Conservation (phyloP, 2,888 invertebrate genomes). For the Drosophila algonquin region DNA sequence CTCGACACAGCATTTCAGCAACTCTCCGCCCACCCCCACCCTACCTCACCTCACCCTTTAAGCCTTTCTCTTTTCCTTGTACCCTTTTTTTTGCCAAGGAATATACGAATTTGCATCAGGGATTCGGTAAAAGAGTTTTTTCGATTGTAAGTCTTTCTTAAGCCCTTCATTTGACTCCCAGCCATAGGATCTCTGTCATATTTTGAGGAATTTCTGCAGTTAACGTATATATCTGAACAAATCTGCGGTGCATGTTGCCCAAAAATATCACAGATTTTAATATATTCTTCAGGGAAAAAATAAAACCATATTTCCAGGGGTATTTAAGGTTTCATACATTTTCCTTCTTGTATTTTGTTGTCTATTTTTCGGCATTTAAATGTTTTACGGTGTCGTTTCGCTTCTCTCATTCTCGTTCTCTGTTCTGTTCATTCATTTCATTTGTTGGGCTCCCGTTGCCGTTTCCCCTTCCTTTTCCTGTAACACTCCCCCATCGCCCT, state of each 20-base stretch:
- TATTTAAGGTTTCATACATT: not conserved
- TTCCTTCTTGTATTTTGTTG: conserved; percentile 35
- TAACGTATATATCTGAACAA: not conserved
- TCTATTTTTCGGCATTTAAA: conserved; percentile 77
- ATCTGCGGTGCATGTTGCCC: not conserved
- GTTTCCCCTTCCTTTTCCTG: conserved; percentile 13
- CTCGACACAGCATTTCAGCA: conserved; percentile 11
- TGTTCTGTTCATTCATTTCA: conserved; percentile 38
- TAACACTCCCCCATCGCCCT: conserved; percentile 9
- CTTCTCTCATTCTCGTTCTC: conserved; percentile 23
- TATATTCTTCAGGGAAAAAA: too few relatives aligned
- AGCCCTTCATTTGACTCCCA: not conserved
- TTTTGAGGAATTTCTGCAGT: not conserved
- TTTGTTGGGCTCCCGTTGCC: conserved; percentile 13
- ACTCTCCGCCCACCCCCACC: not conserved
- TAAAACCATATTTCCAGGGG: not conserved
- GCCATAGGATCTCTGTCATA: too few relatives aligned
- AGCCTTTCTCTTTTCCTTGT: conserved; percentile 28
- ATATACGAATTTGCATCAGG: not conserved
- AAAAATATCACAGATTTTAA: too few relatives aligned
- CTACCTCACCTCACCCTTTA: not conserved
- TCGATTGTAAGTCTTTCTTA: not conserved
- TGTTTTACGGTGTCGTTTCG: conserved; percentile 74
- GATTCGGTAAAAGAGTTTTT: not conserved
- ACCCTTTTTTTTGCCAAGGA: not conserved